phyloP scores from a whole-genome alignment of 2,797 vertebrate species.

The Mionectes olivaceus region DNA sequence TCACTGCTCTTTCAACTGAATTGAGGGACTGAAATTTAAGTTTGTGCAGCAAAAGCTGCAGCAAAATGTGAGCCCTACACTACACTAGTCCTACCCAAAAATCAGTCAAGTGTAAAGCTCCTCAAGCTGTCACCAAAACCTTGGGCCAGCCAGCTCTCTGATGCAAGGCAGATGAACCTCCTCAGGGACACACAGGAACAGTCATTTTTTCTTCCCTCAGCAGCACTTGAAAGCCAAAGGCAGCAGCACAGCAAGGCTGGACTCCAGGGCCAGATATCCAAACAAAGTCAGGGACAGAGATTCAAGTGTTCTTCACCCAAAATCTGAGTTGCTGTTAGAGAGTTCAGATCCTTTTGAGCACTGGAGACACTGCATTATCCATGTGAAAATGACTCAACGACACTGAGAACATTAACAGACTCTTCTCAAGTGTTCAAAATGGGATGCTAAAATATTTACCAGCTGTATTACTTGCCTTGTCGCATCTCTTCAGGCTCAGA shows the following conservation, averaged over 20 bases:
- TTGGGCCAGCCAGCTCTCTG: neutral
- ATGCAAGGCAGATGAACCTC: neutral
- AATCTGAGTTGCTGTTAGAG: neutral
- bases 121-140: neutral
- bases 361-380: neutral
- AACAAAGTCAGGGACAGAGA: neutral
- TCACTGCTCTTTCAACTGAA: neutral
- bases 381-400: neutral
- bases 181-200: neutral
- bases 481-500: constrained; percentile 4
- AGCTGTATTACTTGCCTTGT: neutral
- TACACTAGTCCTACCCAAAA: neutral
- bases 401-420: neutral
- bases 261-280: neutral
- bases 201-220: neutral
- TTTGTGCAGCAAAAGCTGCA: neutral
- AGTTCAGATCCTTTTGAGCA: neutral
- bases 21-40: neutral
- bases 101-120: neutral
- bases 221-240: neutral
- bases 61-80: neutral
- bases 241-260: neutral
- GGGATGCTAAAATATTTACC: constrained; percentile 7
- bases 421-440: neutral
- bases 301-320: neutral